Conservation (phyloP, 2,113 vertebrate genomes). For the Mandrillus leucophaeus region DNA sequence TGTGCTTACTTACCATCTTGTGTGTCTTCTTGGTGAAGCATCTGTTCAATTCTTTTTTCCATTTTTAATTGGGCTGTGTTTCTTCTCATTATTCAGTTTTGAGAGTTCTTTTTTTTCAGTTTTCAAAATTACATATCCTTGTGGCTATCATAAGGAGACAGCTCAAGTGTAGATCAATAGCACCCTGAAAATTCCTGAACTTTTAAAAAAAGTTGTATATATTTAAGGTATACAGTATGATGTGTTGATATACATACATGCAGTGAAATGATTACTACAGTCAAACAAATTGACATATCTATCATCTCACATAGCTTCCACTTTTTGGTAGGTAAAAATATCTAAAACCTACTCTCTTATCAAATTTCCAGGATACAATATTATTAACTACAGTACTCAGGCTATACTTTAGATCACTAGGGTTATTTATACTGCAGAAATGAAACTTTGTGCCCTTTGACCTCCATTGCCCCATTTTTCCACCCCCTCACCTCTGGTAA, state of each 20-base stretch:
- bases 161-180: neutral
- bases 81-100: neutral
- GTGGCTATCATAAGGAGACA: neutral
- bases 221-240: neutral
- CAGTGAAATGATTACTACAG: neutral
- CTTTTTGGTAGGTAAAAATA: neutral
- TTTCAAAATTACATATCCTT: neutral
- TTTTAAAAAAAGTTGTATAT: neutral
- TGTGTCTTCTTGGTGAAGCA: constrained; percentile 1
- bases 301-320: neutral
- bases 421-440: neutral
- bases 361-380: neutral
- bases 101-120: neutral
- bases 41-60: neutral
- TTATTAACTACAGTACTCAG: neutral
- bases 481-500: neutral
- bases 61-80: neutral
- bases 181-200: neutral
- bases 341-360: neutral
- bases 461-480: neutral
- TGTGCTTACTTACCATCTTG: neutral
- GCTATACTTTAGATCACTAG: neutral
- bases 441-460: neutral
- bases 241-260: neutral
- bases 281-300: neutral